Conservation (phyloP, 1,140 invertebrate genomes). For the Leptoteleia sp. region DNA sequence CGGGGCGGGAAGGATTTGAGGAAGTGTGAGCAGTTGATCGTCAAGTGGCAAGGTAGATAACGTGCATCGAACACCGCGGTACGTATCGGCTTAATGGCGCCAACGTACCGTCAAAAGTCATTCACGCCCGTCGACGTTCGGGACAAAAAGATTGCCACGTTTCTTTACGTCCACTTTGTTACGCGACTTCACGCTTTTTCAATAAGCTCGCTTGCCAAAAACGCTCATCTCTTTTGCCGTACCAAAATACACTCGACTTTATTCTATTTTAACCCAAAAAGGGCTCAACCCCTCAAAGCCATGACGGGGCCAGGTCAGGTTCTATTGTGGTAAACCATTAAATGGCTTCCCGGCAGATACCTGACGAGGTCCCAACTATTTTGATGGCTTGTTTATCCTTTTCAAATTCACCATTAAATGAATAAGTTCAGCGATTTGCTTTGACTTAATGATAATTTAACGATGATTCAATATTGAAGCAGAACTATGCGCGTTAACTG, state of each 20-base stretch:
- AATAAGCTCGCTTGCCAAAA: constrained; percentile 6
- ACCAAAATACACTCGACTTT: not conserved
- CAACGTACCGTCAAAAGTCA: constrained; percentile 9
- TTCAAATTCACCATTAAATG: no score
- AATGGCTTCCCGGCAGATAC: no score
- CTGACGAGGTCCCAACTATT: no score
- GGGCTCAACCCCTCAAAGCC: no score
- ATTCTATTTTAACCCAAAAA: no score
- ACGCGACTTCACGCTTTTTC: constrained; percentile 20
- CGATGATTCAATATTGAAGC: no score
- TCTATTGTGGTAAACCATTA: no score
- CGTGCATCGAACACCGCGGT: constrained; percentile 7
- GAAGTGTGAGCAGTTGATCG: constrained; percentile 33
- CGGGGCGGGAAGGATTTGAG: constrained; percentile 29
- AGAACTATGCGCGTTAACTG: no score
- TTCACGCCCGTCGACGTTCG: constrained; percentile 4
- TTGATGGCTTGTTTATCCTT: no score
- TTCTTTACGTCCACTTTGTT: constrained; percentile 17
- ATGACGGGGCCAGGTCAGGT: no score
- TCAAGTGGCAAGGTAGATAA: constrained; percentile 21
- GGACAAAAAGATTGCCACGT: not conserved
- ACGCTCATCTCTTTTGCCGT: not conserved
- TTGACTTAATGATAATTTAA: no score
- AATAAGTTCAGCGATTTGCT: no score
- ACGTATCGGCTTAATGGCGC: constrained; percentile 11